Base-by-base conservation (phyloP, 2,888 invertebrate species). In the Aplocera efformata region DNA sequence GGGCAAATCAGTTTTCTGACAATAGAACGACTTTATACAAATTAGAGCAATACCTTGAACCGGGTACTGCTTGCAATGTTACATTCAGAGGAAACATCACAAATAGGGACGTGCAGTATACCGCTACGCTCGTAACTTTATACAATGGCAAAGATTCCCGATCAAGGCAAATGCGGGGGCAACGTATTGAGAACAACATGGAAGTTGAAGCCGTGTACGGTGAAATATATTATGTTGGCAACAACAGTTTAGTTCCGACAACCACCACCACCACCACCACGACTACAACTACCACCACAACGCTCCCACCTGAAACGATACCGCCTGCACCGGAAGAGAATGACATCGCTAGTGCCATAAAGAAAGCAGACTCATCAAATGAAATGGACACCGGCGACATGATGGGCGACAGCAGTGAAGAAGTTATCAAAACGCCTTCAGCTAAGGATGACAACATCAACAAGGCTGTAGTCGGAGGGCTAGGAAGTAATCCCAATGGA, bases 51-150 rank as follows among this genome's bases (percentile, higher is more conserved):
- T 90, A 89, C 61, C 78, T 96, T 39, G 91, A 92, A 67, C 92
- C 94, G 2, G 95, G 94, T 17, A 96, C 96, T 0, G 95, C 93
- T 1, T 92, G 95, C 33, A 96, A 96, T 71, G 94, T 96, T 0
- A 94, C 94, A 0, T 88, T 96, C 9, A 88, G 88, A 34, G 96
- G 94, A 1, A 93, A 93, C 63, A 90, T 92, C 58, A 93, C 94
- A 0, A 92, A 92, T 45, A 88, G 92, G 36, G 95, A 96, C 56
- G 90, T 93, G 0, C 94, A 93, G 20, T 96, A 95, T 66, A 90
- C 89, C 13, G 95, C 93, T 3, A 92, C 90, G 43, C 79, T 96
- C 26, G 90, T 92, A 32, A 93, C 95, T 1, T 84, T 89, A 43
- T 94, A 93, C 70, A 89, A 90, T 46, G 92, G 93, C 48, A 88